Conservation (phyloP, 2,888 invertebrate genomes). For the Rhaphigaster nebulosa region DNA sequence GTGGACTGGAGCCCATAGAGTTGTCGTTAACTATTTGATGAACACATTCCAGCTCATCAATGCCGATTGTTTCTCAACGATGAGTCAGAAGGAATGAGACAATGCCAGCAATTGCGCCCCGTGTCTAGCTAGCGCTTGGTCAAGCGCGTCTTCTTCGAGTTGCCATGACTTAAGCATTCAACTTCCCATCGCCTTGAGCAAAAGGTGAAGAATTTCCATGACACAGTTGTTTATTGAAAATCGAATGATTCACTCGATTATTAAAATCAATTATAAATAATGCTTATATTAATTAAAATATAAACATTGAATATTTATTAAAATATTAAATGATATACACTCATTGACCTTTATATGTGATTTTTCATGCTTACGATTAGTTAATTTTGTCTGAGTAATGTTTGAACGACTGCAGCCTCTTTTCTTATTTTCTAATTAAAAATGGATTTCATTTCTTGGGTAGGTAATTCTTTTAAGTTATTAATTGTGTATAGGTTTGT, state of each 20-base stretch:
- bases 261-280: background rate
- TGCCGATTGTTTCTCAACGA: slow-evolving; percentile 27
- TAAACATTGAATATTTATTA: too few species aligned
- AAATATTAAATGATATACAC: background rate
- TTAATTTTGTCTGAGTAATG: background rate
- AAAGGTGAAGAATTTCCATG: background rate
- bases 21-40: slow-evolving; percentile 7
- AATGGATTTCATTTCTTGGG: too few species aligned
- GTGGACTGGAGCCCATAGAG: background rate
- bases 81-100: slow-evolving; percentile 35
- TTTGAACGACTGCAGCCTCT: background rate
- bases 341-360: background rate
- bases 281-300: too few species aligned
- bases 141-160: background rate
- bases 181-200: background rate
- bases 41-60: slow-evolving; percentile 41
- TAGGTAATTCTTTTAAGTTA: too few species aligned
- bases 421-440: too few species aligned
- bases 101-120: slow-evolving; percentile 23
- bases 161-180: background rate
- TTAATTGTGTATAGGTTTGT: too few species aligned
- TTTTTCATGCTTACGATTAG: background rate
- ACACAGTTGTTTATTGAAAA: background rate
- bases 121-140: background rate
- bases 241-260: background rate